These are phyloP conservation scores for Egretta garzetta DNA, from an alignment of 2,113 vertebrate genomes.

Conservation along the genomic window DNA sequence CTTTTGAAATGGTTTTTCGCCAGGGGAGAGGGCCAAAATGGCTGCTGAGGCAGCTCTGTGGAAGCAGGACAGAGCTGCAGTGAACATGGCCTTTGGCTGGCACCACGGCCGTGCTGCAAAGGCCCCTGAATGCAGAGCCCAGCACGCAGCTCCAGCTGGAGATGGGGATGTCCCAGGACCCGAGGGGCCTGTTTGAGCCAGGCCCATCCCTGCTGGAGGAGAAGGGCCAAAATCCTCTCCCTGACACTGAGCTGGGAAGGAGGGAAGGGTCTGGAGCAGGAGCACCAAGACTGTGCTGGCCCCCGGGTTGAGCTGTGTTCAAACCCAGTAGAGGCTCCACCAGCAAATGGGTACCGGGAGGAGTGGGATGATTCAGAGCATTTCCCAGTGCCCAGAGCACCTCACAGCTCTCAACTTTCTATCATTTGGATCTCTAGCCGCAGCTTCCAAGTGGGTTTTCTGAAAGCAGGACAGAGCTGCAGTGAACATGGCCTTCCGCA, in stretches of 20 bases:
- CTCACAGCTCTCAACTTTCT: background rate
- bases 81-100: background rate
- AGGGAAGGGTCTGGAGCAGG: background rate
- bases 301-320: background rate
- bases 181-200: background rate
- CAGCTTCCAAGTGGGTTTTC: background rate
- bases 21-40: background rate
- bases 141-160: background rate
- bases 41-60: background rate
- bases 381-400: background rate
- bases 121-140: background rate
- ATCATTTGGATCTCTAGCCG: background rate
- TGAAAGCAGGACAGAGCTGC: background rate
- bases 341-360: background rate
- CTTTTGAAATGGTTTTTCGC: background rate
- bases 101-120: background rate
- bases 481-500: no score
- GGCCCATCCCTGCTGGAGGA: background rate
- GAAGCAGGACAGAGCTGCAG: background rate
- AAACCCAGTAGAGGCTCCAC: background rate
- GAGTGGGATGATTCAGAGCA: background rate
- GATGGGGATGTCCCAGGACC: no score
- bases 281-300: background rate
- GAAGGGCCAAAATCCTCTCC: background rate
- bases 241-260: background rate